These are phyloP conservation scores for Cylloceria caligata DNA, from an alignment of 2,888 invertebrate genomes.

Conservation along the genomic window DNA sequence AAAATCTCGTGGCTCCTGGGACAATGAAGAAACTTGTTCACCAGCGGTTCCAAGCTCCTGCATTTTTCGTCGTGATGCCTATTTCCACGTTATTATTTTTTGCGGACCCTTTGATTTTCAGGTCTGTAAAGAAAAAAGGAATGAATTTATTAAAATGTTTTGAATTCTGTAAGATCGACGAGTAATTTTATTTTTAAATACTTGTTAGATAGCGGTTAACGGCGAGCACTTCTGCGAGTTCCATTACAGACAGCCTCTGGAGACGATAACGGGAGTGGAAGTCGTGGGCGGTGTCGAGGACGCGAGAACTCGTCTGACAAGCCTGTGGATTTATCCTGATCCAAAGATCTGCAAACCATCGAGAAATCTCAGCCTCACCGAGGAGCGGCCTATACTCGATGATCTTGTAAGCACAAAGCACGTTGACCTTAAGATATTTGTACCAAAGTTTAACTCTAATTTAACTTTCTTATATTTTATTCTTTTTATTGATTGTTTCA, in stretches of 20 bases:
- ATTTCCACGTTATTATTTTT: constrained; percentile 80
- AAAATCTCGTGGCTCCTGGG: constrained; percentile 89
- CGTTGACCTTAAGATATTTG: not conserved
- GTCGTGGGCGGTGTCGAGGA: constrained; percentile 88
- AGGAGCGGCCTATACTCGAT: constrained; percentile 73
- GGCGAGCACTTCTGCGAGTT: constrained; percentile 91
- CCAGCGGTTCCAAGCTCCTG: constrained; percentile 74
- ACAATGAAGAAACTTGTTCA: constrained; percentile 90
- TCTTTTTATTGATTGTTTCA: constrained; percentile 67
- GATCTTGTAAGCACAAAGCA: constrained; percentile 73
- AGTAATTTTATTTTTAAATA: constrained; percentile 9
- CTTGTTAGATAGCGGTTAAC: constrained; percentile 88
- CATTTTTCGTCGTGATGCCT: constrained; percentile 77
- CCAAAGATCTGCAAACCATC: constrained; percentile 76
- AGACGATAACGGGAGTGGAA: constrained; percentile 87
- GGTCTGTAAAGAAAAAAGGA: constrained; percentile 68
- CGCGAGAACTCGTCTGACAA: constrained; percentile 80
- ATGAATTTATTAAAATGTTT: not conserved
- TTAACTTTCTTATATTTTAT: constrained; percentile 20
- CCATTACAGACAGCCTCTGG: constrained; percentile 88
- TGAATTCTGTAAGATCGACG: not conserved
- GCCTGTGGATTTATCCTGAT: constrained; percentile 80
- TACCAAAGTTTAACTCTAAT: not conserved
- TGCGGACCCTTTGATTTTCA: constrained; percentile 80
- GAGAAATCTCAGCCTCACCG: constrained; percentile 71